Percentiles rank a stretch among this genome's conserved stretches.
Conservation (phyloP, 2,797 vertebrate species). For the Chanos chanos region DNA sequence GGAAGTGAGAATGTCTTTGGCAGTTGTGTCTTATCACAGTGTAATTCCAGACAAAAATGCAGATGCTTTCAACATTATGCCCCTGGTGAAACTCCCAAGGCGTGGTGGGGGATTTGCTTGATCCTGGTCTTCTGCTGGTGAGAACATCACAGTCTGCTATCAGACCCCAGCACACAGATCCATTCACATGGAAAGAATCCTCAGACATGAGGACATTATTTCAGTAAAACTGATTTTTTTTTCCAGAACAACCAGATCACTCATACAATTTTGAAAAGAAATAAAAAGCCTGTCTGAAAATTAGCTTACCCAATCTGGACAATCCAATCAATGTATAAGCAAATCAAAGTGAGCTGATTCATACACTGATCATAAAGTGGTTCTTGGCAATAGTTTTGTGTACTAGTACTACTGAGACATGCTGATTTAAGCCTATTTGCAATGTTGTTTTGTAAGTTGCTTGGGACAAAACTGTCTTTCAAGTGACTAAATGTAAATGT, state of each 20-base stretch:
- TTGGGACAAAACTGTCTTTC: no score
- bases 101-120: slow-evolving; percentile 33
- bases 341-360: no score
- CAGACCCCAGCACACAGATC: slow-evolving; percentile 16
- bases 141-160: slow-evolving; percentile 12
- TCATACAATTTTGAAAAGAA: not conserved
- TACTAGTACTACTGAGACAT: no score
- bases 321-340: no score
- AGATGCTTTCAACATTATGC: slow-evolving; percentile 50
- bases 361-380: no score
- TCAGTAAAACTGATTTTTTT: slow-evolving; percentile 16
- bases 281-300: slow-evolving; percentile 1
- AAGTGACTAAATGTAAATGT: no score
- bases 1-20: slow-evolving; percentile 53
- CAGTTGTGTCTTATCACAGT: slow-evolving; percentile 31
- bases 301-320: no score
- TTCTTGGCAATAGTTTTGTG: no score
- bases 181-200: slow-evolving; percentile 28
- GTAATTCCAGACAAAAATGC: slow-evolving; percentile 37
- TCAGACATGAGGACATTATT: slow-evolving; percentile 16
- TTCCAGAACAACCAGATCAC: not conserved
- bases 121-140: slow-evolving; percentile 32
- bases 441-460: no score
- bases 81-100: slow-evolving; percentile 27
- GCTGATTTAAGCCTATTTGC: no score